These are phyloP conservation scores for Lepus timidus DNA, from an alignment of 2,113 vertebrate species.

Conservation along the genomic window DNA sequence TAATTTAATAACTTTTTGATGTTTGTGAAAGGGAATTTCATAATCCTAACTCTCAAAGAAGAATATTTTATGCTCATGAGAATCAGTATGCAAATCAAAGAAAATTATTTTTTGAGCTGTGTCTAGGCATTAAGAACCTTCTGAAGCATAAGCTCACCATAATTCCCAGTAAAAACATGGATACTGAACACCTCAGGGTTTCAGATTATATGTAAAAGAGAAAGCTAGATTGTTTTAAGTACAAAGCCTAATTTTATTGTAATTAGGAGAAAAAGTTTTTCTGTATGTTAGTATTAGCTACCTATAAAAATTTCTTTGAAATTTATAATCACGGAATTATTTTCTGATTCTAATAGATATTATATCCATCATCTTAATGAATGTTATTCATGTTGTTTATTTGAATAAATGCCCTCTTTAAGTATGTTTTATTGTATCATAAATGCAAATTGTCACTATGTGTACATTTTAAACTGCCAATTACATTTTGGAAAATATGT, in stretches of 20 bases:
- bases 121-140: background rate
- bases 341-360: background rate
- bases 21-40: background rate
- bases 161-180: background rate
- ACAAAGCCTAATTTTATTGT: background rate
- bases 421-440: background rate
- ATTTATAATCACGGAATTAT: background rate
- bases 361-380: background rate
- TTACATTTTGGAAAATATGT: background rate
- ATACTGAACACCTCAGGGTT: background rate
- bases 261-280: background rate
- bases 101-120: background rate
- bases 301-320: background rate
- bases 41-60: background rate
- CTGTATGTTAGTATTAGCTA: background rate
- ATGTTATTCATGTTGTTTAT: background rate
- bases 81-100: background rate
- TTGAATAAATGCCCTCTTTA: background rate
- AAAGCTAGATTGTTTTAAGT: background rate
- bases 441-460: background rate
- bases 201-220: background rate
- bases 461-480: background rate
- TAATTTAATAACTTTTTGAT: background rate
- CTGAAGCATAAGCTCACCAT: background rate
- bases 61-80: background rate